A percentile compares a stretch with the other conserved stretches of the same genome.
These are phyloP conservation scores for Terrapene triunguis DNA, from an alignment of 2,113 vertebrate genomes.

Conservation along the genomic window DNA sequence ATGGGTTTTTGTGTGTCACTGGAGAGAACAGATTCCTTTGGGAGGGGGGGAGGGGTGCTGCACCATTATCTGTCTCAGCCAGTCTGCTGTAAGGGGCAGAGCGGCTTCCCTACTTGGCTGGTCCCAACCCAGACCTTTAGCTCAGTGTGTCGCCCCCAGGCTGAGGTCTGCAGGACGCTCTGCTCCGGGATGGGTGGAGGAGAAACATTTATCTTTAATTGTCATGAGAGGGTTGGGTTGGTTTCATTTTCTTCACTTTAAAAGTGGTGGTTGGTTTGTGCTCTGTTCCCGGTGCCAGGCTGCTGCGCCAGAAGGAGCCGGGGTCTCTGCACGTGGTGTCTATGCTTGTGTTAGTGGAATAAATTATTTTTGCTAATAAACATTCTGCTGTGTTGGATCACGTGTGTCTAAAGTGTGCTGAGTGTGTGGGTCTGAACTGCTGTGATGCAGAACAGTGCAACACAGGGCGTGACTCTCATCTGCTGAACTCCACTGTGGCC, in stretches of 20 bases:
- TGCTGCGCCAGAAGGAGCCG: background rate
- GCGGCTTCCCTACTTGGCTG: background rate
- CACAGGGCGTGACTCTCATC: background rate
- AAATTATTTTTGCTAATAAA: conserved; percentile 71
- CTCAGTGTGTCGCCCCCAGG: background rate
- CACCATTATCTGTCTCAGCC: background rate
- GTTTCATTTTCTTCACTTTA: background rate
- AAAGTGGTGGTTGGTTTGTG: fast-evolving
- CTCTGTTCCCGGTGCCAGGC: background rate
- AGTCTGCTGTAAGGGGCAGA: background rate
- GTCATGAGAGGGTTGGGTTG: background rate
- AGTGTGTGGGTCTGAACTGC: background rate
- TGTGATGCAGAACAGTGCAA: background rate
- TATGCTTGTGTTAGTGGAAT: conserved; percentile 71
- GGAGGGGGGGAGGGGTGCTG: too few relatives aligned
- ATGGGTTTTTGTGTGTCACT: background rate
- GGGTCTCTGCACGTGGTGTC: fast-evolving
- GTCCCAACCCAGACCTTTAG: background rate
- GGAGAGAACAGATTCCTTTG: background rate
- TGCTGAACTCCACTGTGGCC: background rate
- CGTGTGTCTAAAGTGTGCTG: background rate
- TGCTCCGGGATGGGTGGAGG: background rate
- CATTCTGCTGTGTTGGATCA: fast-evolving
- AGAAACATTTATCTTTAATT: background rate
- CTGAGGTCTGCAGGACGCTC: background rate